Evolutionary conservation across 2,797 vertebrate species (phyloP), one percentile per base, ranked within the genome.

Genomic region (Aselliscus stoliczkanus): DNA sequence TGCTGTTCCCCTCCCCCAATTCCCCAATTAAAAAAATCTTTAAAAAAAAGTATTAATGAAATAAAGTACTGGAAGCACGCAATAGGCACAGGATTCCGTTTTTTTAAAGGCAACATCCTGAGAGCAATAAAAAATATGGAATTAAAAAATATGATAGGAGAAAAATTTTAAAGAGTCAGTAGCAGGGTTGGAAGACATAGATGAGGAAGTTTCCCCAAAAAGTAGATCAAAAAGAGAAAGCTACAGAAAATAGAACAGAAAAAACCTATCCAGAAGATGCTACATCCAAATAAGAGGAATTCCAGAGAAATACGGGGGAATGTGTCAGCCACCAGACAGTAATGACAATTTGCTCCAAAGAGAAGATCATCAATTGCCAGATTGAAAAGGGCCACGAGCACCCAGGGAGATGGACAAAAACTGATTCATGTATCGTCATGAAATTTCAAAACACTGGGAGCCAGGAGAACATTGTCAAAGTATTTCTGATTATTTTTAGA

Each of bases 41-140:
- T n/a, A n/a, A n/a, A n/a, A n/a, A n/a, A n/a, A n/a, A n/a, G n/a
- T n/a, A n/a, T n/a, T n/a, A n/a, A n/a, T n/a, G n/a, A n/a, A n/a
- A n/a, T 80, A 67, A 97, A 94, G 60, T 47, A 82, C 60, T 89
- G 64, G 82, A 96, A 91, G 84, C 79, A 70, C 20, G 47, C 83
- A 96, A 84, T 65, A 92, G 44, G 65, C 95, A 95, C 31, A 15
- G 64, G 39, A 82, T 76, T 95, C 92, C 96, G 90, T 86, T 95
- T 96, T 96, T 93, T 67, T 89, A 88, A 97, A 95, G 93, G 89
- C 82, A 94, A 89, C 86, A 93, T 87, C 90, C 80, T 72, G 75
- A 88, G 83, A 95, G 82, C 94, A 89, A 95, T 50, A 85, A 72
- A 88, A 79, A 86, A n/a, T n/a, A n/a, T n/a, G 50, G 94, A 96